Evolutionary conservation across 2,888 invertebrate genomes (phyloP).

Genomic region (Diplolepis rosae): DNA sequence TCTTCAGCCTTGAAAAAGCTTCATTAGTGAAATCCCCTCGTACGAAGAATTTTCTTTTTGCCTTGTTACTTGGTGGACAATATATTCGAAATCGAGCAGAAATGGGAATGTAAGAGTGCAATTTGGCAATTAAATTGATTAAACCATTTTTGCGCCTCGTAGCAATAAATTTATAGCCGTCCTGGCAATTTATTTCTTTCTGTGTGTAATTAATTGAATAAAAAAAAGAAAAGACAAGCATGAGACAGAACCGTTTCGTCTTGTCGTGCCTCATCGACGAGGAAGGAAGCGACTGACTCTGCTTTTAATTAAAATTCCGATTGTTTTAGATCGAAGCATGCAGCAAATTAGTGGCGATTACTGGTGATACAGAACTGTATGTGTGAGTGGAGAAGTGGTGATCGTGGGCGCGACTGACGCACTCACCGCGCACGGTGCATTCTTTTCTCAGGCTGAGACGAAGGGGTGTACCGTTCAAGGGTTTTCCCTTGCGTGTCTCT

Average conservation of each 20-base stretch:
- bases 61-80: background rate
- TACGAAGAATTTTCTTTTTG: conserved; percentile 20
- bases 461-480: conserved; percentile 90
- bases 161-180: conserved; percentile 26
- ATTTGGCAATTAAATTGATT: conserved; percentile 31
- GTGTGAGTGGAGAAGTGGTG: conserved; percentile 69
- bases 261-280: conserved; percentile 26
- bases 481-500: conserved; percentile 85
- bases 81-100: conserved; percentile 9
- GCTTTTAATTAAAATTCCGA: conserved; percentile 39
- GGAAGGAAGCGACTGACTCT: conserved; percentile 39
- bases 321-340: conserved; percentile 57
- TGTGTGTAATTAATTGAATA: conserved; percentile 23
- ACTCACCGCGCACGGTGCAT: conserved; percentile 94
- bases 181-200: conserved; percentile 24
- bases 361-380: conserved; percentile 72
- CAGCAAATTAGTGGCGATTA: conserved; percentile 66
- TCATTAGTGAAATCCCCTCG: conserved; percentile 27
- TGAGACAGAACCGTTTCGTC: conserved; percentile 19
- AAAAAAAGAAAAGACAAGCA: background rate
- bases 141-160: conserved; percentile 17
- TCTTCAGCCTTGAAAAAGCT: conserved; percentile 21
- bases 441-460: conserved; percentile 92
- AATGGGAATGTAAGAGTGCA: conserved; percentile 21
- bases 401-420: conserved; percentile 71